Evolutionary conservation across 2,797 vertebrate species (phyloP), one percentile per base, ranked within the genome.

Genomic region (Gouania willdenowi): DNA sequence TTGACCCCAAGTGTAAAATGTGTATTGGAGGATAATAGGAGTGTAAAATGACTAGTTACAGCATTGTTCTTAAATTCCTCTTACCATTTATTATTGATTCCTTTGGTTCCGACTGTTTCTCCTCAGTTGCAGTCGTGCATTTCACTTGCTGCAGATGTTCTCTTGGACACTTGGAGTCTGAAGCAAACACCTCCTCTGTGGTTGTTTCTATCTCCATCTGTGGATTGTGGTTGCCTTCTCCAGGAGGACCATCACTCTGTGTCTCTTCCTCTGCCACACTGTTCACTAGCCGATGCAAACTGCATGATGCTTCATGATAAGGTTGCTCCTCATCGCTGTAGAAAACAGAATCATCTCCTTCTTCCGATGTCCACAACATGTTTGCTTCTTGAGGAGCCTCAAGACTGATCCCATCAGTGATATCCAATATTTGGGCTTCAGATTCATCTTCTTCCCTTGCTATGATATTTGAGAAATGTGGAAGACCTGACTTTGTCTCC

Each of bases 341-440:
- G 54, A 89, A 87, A 16, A 85, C 84, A 0, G 83, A 82, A 65
- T 88, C 81, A 2, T 88, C 82, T 29, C 84, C 85, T 32, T 84
- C 77, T 19, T 82, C 77, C 40, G 56, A 15, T 1, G 39, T 47
- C 60, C 66, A 74, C 5, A 49, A 15, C 0, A 61, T 56, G 24
- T 14, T 49, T 2, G 72, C 46, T 9, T 73, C 83, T 26, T 16
- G 71, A 41, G 26, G 8, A 46, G 71, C 9, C 12, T 66, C 52
- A 0, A 7, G 10, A 1, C 38, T 27, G 2, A 51, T 50, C 18
- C 81, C 78, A 1, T 76, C 74, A 0, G 52, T 62, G 54, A 71
- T 72, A 6, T 84, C 85, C 36, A 66, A 30, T 10, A 70, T 59
- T 24, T 67, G 65, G n/a, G 71, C 66, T 31, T 66, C 47, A 16